A percentile compares a stretch with the other conserved stretches of the same genome.
These are phyloP conservation scores for Diachasmimorpha longicaudata DNA, from an alignment of 1,140 invertebrate species.

Conservation along the genomic window DNA sequence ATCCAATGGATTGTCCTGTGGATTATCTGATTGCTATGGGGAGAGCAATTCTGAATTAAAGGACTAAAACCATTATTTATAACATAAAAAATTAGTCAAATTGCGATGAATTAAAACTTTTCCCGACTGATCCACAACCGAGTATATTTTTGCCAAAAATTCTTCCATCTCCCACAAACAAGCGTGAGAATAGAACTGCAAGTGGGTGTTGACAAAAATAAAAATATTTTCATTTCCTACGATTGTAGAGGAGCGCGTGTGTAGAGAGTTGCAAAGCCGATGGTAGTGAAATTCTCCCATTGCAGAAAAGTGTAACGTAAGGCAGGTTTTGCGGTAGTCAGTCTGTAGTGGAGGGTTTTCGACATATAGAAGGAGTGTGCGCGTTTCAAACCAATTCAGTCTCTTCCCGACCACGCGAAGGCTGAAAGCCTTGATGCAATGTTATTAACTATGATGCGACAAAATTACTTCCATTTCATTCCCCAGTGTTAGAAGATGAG, in stretches of 20 bases:
- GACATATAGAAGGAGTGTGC: slow-evolving; percentile 49
- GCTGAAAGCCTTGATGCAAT: slow-evolving; percentile 7
- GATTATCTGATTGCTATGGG: no score
- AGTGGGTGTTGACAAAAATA: not conserved
- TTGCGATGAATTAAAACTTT: no score
- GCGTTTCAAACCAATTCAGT: slow-evolving; percentile 43
- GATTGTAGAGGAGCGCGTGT: not conserved
- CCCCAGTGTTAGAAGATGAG: not conserved
- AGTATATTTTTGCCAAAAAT: not conserved
- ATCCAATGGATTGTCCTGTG: no score
- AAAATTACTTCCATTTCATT: not conserved
- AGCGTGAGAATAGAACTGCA: not conserved
- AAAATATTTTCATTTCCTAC: not conserved
- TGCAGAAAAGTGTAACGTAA: slow-evolving; percentile 32
- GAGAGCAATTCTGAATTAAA: no score
- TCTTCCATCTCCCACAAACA: not conserved
- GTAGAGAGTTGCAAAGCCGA: not conserved
- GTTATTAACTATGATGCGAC: not conserved
- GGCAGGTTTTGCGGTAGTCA: slow-evolving; percentile 23
- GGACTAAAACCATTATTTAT: no score
- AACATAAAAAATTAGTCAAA: no score
- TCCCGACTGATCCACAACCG: no score
- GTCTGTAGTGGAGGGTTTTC: slow-evolving; percentile 38
- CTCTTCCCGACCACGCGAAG: slow-evolving; percentile 39
- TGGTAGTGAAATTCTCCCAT: not conserved